Conservation (phyloP, 2,888 invertebrate species). For the Parascotia fuliginaria region DNA sequence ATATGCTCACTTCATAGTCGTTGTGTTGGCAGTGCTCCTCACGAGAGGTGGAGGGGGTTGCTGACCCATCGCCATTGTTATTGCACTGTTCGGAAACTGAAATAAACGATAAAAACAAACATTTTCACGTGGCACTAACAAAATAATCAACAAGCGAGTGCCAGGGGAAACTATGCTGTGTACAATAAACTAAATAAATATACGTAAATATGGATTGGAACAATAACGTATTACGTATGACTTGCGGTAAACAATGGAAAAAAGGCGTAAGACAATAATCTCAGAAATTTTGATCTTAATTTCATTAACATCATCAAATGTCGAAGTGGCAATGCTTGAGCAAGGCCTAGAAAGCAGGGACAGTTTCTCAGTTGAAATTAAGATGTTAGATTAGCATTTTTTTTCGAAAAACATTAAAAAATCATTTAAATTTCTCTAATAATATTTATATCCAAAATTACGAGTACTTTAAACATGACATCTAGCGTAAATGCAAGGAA, state of each 20-base stretch:
- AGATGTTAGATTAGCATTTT: too few species aligned
- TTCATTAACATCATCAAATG: too few species aligned
- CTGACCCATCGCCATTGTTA: constrained; percentile 83
- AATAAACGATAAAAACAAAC: constrained; percentile 71
- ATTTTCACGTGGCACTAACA: constrained; percentile 48
- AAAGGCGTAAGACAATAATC: not conserved
- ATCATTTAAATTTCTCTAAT: too few species aligned
- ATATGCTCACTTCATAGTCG: constrained; percentile 82
- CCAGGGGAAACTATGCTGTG: constrained; percentile 9
- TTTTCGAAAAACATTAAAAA: too few species aligned
- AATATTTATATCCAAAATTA: too few species aligned
- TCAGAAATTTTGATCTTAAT: too few species aligned
- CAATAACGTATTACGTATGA: too few species aligned
- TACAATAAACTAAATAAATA: constrained; percentile 39
- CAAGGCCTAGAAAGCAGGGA: too few species aligned
- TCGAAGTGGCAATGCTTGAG: too few species aligned
- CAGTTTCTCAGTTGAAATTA: too few species aligned
- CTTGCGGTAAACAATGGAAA: not conserved
- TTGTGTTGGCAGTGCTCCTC: constrained; percentile 82
- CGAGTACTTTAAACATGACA: too few species aligned
- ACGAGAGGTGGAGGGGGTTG: constrained; percentile 85
- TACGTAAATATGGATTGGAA: constrained; percentile 5
- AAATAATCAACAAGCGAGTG: constrained; percentile 13
- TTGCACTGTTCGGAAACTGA: constrained; percentile 83
- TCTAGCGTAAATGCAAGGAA: too few species aligned